phyloP scores from a whole-genome alignment of 2,888 invertebrate genomes.

The Himalopsyche tibetana region DNA sequence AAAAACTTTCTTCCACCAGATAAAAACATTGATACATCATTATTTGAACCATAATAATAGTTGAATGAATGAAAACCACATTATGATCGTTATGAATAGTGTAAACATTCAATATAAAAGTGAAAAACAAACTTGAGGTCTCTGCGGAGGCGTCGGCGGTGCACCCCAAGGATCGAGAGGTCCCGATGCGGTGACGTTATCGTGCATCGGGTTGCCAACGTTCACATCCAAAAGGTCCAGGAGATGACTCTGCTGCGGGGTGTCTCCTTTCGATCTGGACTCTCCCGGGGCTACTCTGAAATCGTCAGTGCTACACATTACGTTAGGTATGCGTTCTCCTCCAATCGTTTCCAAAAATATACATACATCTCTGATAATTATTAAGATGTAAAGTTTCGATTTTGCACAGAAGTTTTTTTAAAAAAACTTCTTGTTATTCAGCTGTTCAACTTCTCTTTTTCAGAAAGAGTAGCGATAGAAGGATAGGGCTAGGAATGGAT shows the following conservation, averaged over 20 bases:
- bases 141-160: conserved; percentile 76
- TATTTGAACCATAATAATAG: too few relatives aligned
- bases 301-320: conserved; percentile 34
- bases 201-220: conserved; percentile 79
- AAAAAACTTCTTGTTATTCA: too few relatives aligned
- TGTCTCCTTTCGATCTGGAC: conserved; percentile 56
- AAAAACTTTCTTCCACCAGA: too few relatives aligned
- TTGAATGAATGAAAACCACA: neutral
- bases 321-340: neutral
- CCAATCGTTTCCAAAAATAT: neutral
- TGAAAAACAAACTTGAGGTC: conserved; percentile 76
- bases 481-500: too few relatives aligned
- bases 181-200: conserved; percentile 71
- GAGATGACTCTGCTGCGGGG: conserved; percentile 82
- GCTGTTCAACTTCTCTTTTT: too few relatives aligned
- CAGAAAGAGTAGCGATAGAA: too few relatives aligned
- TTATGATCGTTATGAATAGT: neutral
- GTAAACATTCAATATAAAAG: neutral
- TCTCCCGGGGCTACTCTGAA: conserved; percentile 56
- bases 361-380: too few relatives aligned
- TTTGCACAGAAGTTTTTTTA: too few relatives aligned
- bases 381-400: too few relatives aligned
- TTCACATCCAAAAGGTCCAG: conserved; percentile 90
- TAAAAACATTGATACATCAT: neutral
- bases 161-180: conserved; percentile 86